Evolutionary conservation across 92 coral and sea anemone species (phyloP).

Genomic region (Isaurus tuberculatus): DNA sequence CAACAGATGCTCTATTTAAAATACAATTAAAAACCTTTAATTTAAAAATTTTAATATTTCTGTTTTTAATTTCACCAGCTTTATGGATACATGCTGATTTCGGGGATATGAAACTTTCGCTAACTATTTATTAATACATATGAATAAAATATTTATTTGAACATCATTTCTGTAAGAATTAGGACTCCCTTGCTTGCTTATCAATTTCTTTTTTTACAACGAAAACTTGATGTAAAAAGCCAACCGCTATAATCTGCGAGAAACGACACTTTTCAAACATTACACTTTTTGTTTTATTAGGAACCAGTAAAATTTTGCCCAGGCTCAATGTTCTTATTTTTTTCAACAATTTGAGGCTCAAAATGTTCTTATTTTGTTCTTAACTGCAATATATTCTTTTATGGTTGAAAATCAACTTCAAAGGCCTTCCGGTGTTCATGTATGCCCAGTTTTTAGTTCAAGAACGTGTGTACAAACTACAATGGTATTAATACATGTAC

Average conservation of each 20-base stretch:
- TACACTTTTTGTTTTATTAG: no score
- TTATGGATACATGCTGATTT: neutral
- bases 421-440: no score
- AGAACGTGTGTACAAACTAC: no score
- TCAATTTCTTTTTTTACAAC: conserved; percentile 8
- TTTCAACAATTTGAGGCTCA: no score
- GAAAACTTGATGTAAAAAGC: neutral
- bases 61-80: neutral
- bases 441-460: no score
- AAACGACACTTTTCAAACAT: neutral
- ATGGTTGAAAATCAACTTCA: no score
- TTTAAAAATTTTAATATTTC: neutral
- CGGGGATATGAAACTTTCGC: neutral
- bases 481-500: no score
- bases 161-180: conserved; percentile 22
- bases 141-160: conserved; percentile 3
- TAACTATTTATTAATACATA: conserved; percentile 19
- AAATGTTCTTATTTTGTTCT: no score
- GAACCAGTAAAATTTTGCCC: no score
- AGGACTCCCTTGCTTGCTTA: conserved; percentile 22
- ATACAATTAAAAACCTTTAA: neutral
- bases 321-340: no score
- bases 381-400: no score
- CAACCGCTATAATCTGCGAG: neutral
- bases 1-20: neutral